These are phyloP conservation scores for fruit fly (Drosophila melanogaster) DNA, from an alignment of 1,140 invertebrate genomes.

Conservation along the genomic window Release_6_plus_ISO1_MT NC_004354.4:18975001-18975500, in stretches of 20 bases:
- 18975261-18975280: conserved; percentile 64
- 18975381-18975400: conserved; percentile 23
- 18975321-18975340: conserved; percentile 38
- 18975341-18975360: conserved; percentile 29
- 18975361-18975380: neutral
- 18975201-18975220: neutral
- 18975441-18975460: conserved; percentile 58
- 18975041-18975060: neutral
- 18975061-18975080: neutral
- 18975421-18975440: conserved; percentile 68
- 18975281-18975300: conserved; percentile 72
- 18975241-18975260: conserved; percentile 33
- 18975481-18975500: neutral
- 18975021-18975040: conserved; percentile 51
- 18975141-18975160: conserved; percentile 11
- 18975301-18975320: conserved; percentile 75
- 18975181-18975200: conserved; percentile 29
- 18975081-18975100: conserved; percentile 56
- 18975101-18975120: conserved; percentile 75
- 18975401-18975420: conserved; percentile 72
- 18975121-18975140: conserved; percentile 17
- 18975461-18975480: conserved; percentile 15
- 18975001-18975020: conserved; percentile 82
- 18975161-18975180: conserved; percentile 75
- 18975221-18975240: conserved; percentile 4